These are phyloP conservation scores for Parelbella ahira DNA, from an alignment of 2,888 invertebrate species.

Conservation along the genomic window DNA sequence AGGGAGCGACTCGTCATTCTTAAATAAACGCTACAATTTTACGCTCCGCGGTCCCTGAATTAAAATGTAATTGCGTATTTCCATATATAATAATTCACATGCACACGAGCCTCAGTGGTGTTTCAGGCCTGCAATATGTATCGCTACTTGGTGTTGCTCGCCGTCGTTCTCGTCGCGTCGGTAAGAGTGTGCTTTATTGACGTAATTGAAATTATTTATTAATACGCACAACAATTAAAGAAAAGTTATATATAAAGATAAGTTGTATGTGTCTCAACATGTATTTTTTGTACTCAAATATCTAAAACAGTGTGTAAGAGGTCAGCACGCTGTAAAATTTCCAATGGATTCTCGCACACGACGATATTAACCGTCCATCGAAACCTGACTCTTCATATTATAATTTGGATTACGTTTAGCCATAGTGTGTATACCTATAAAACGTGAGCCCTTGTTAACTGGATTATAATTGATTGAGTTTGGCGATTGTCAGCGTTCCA, in stretches of 20 bases:
- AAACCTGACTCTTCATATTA: too few species aligned
- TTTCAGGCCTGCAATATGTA: constrained; percentile 3
- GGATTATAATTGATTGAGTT: constrained; percentile 18
- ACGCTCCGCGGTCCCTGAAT: constrained; percentile 16
- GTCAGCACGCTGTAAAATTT: too few species aligned
- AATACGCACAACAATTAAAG: too few species aligned
- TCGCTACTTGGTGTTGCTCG: not conserved
- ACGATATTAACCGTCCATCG: constrained; percentile 1
- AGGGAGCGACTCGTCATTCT: constrained; percentile 9
- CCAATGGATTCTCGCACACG: too few species aligned
- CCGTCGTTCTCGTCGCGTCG: not conserved
- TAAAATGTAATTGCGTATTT: constrained; percentile 19
- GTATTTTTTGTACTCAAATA: too few species aligned
- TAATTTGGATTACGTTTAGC: too few species aligned
- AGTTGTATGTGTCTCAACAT: too few species aligned
- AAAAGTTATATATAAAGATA: too few species aligned
- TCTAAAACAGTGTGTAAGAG: too few species aligned
- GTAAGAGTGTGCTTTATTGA: constrained; percentile 7
- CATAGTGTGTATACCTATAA: constrained; percentile 1
- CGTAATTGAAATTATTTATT: too few species aligned
- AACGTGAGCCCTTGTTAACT: constrained; percentile 3
- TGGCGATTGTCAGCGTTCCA: too few species aligned
- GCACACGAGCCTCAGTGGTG: not conserved
- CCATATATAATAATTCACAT: constrained; percentile 19
- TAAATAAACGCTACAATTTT: constrained; percentile 24